Percentiles rank a stretch among this genome's conserved stretches.
These are phyloP conservation scores for Mola mola DNA, from an alignment of 2,113 vertebrate genomes.

Conservation along the genomic window DNA sequence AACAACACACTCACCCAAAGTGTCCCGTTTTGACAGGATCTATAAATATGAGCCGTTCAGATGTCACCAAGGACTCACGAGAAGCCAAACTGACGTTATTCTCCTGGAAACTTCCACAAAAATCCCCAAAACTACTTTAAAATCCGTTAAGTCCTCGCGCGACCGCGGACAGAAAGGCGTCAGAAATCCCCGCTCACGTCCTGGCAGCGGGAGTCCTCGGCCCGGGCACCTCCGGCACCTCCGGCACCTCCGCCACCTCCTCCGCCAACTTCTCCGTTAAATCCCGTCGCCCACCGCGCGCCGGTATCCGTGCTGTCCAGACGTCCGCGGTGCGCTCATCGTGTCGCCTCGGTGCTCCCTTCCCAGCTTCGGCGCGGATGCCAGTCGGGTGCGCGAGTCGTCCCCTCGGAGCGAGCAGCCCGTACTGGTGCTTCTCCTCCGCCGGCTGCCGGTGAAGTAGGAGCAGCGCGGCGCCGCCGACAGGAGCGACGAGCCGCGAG, in stretches of 20 bases:
- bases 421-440: slow-evolving; percentile 58
- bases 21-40: slow-evolving; percentile 35
- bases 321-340: slow-evolving; percentile 38
- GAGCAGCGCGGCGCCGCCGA: slow-evolving; percentile 18
- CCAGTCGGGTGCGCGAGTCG: slow-evolving; percentile 11
- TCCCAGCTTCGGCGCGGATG: slow-evolving; percentile 8
- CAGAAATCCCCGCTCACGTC: slow-evolving; percentile 38
- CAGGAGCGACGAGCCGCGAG: not conserved
- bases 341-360: not conserved
- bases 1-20: slow-evolving; percentile 31
- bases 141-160: slow-evolving; percentile 41
- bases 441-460: slow-evolving; percentile 60
- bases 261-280: slow-evolving; percentile 47
- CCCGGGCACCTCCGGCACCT: slow-evolving; percentile 13
- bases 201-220: slow-evolving; percentile 27
- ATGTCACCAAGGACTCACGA: slow-evolving; percentile 29
- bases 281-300: slow-evolving; percentile 41
- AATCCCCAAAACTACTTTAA: slow-evolving; percentile 37
- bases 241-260: slow-evolving; percentile 3
- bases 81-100: slow-evolving; percentile 12
- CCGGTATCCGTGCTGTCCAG: slow-evolving; percentile 50
- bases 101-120: slow-evolving; percentile 46
- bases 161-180: slow-evolving; percentile 2
- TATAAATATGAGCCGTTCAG: slow-evolving; percentile 5
- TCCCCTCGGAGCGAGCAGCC: slow-evolving; percentile 35